Evolutionary conservation across 2,797 vertebrate species (phyloP).

Genomic region (Enteromius afrohamiltoni): DNA sequence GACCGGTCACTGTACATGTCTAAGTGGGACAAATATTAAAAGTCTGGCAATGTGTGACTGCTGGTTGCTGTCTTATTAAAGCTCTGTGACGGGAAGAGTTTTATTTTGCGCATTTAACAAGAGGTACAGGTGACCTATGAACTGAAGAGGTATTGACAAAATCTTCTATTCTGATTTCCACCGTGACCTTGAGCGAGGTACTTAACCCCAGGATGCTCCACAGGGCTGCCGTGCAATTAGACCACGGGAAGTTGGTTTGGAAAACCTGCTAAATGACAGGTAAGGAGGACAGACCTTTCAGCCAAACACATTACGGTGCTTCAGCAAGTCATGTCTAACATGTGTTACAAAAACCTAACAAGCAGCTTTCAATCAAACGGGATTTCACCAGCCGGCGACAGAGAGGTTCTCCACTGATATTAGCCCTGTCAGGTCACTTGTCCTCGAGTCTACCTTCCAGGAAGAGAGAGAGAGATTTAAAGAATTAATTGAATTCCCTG

Average conservation of each 20-base stretch:
- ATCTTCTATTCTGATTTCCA: conserved; percentile 5
- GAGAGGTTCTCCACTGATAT: conserved; percentile 22
- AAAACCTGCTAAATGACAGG: neutral
- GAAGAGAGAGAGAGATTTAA: conserved; percentile 45
- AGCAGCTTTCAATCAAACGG: conserved; percentile 1
- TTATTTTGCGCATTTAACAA: conserved; percentile 1
- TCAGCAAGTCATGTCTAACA: conserved; percentile 22
- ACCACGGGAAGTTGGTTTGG: neutral
- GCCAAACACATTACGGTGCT: conserved; percentile 6
- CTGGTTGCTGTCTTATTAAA: neutral
- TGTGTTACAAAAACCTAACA: neutral
- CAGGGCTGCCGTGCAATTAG: neutral
- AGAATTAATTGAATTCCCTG: conserved; percentile 47
- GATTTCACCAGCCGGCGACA: conserved; percentile 8
- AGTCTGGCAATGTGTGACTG: neutral
- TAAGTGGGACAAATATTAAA: neutral
- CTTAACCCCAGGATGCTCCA: neutral
- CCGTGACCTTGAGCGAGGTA: neutral
- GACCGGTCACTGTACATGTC: neutral
- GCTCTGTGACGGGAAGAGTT: neutral
- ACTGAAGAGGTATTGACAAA: conserved; percentile 8
- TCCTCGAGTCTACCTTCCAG: conserved; percentile 43
- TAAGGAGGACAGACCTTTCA: neutral
- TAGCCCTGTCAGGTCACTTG: conserved; percentile 33
- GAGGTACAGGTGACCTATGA: neutral